Base-by-base conservation (phyloP, 2,797 vertebrate genomes). In the Fistularia tabacaria region DNA sequence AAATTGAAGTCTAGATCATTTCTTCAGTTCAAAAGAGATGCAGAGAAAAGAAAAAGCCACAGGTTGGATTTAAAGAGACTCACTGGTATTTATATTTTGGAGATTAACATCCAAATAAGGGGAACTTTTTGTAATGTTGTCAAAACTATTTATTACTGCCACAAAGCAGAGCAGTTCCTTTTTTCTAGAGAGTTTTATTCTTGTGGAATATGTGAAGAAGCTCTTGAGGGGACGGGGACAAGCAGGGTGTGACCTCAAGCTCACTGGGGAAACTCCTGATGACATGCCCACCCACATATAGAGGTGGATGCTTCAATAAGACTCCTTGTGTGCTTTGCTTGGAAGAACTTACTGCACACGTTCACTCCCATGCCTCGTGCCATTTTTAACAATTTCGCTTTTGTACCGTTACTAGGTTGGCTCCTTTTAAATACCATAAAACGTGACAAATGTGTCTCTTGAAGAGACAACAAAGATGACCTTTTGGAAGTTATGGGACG, bases 241-340 rank as follows among this genome's bases (percentile, higher is more conserved):
- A 47, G 71, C 62, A 59, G 77, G 72, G 74, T 68, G 80, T 73
- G 77, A 81, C 66, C 63, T 57, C 36, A 9, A 46, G 44, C 70
- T 49, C 7, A 25, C 25, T 25, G 51, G 60, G 61, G 61, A 74
- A 79, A 76, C 71, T 69, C 50, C 58, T 68, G 67, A 72, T 36
- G 4, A 37, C 49, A 46, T 61, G 64, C 69, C 60, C 62, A 66
- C 69, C 63, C 62, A 70, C 65, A 47, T 51, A 58, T 45, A 50
- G 41, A 39, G 71, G 60, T 64, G 62, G 50, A 47, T 79, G 69
- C 71, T 79, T 83, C 76, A 79, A 79, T 62, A 57, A 73, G 72
- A 65, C 48, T 36, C 56, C 69, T 80, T 80, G 72, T 79, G 56
- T 63, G 54, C 54, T 36, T 51, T 47, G 51, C 59, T 59, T 54